Evolutionary conservation across 2,888 invertebrate genomes (phyloP), one percentile per base, ranked within the genome.

Genomic region (Xestia xanthographa): DNA sequence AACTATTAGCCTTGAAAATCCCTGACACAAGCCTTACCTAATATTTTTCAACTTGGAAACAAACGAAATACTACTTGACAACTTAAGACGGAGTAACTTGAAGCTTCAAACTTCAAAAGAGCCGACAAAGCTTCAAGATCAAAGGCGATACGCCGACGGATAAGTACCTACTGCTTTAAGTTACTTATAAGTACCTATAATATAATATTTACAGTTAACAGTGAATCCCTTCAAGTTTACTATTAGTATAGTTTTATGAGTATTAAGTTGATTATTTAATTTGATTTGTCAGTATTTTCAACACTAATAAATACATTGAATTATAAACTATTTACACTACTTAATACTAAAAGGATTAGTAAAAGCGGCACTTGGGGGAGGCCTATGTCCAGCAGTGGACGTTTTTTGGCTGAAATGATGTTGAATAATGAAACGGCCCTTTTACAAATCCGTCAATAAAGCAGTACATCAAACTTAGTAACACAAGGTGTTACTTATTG

Each of bases 51-150:
- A 73, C 26, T 34, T 22, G 0, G 4, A 29, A 6, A 45, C 41
- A 58, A 22, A 20, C n/a, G 71, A 12, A 72, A 53, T 34, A 75
- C 74, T 50, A 56, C 74, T 77, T 73, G 70, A 79, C 48, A 63
- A 77, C 53, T 75, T 79, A 72, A 86, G 84, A 84, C 75, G 68
- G 62, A 38, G n/a, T 22, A 83, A 83, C 66, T 77, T 75, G 50
- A 72, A 70, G 75, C 20, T 73, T 63, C 20, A 5, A 38, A 86
- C 79, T 72, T 83, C 86, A 86, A 86, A 83, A n/a, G 71, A 26
- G 77, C 86, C 84, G 80, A 83, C 85, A 83, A 83, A 69, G 86
- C 77, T 75, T 65, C 11, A 20, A 77, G 80, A 86, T 84, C 84
- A 84, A 84, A 84, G 79, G 79, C 17, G 74, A 81, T 73, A 62